phyloP scores from a whole-genome alignment of 2,797 vertebrate genomes.

The Morelia viridis region DNA sequence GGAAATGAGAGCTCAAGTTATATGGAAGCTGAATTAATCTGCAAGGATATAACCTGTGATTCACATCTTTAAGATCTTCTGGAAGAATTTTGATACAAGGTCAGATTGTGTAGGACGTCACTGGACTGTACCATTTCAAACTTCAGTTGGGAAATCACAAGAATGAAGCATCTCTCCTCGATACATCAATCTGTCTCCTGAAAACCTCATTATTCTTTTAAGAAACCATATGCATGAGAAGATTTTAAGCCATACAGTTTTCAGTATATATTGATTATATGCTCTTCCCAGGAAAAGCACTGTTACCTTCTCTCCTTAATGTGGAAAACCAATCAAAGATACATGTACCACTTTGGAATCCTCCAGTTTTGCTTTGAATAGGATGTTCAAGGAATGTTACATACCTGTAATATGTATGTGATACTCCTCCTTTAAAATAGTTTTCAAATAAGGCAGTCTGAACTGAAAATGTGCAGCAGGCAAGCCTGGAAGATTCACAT shows the following conservation, averaged over 20 bases:
- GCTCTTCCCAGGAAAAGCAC: not conserved
- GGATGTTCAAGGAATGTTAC: not conserved
- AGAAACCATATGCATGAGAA: not conserved
- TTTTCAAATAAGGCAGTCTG: slow-evolving; percentile 90
- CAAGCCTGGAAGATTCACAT: slow-evolving; percentile 94
- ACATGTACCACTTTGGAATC: not conserved
- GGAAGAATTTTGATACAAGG: not conserved
- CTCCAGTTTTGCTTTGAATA: not conserved
- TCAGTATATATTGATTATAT: too few species aligned
- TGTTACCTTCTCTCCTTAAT: not conserved
- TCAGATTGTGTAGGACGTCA: not conserved
- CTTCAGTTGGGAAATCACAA: not conserved
- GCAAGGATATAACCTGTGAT: slow-evolving; percentile 54
- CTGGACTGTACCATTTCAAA: not conserved
- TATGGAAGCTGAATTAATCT: slow-evolving; percentile 45
- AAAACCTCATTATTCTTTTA: not conserved
- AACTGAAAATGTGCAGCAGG: slow-evolving; percentile 92
- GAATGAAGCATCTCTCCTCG: not conserved
- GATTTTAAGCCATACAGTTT: not conserved
- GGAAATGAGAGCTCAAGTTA: slow-evolving; percentile 59
- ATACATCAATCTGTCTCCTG: too few species aligned
- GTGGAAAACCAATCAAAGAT: too few species aligned
- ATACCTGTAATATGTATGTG: slow-evolving; percentile 97
- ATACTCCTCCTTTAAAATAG: slow-evolving; percentile 94
- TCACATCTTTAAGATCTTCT: slow-evolving; percentile 18